These are phyloP conservation scores for Drosophila robusta DNA, from an alignment of 2,888 invertebrate genomes.

Conservation along the genomic window DNA sequence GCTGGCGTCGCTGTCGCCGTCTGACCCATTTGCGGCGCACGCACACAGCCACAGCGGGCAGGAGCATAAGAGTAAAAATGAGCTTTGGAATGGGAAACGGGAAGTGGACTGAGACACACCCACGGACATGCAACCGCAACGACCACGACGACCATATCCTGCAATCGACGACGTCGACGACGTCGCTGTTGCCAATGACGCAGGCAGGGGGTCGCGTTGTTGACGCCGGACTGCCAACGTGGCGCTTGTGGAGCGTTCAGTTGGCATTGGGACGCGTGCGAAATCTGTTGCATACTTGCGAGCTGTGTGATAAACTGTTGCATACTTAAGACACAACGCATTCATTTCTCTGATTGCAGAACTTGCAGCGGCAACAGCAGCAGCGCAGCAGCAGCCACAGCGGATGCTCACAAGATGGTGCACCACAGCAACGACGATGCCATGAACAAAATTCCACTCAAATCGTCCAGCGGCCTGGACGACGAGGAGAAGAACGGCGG, in stretches of 20 bases:
- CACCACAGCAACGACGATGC: constrained; percentile 82
- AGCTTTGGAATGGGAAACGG: neutral
- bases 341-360: constrained; percentile 21
- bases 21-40: constrained; percentile 64
- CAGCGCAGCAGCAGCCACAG: constrained; percentile 46
- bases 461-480: constrained; percentile 78
- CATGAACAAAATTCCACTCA: constrained; percentile 83
- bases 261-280: constrained; percentile 42
- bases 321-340: constrained; percentile 21
- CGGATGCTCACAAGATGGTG: constrained; percentile 83
- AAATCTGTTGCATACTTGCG: constrained; percentile 69
- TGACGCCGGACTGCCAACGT: constrained; percentile 32
- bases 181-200: constrained; percentile 40
- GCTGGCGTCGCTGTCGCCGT: constrained; percentile 21
- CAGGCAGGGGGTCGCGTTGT: constrained; percentile 30
- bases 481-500: constrained; percentile 83
- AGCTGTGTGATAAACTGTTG: constrained; percentile 45
- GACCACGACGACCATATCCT: constrained; percentile 54
- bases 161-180: constrained; percentile 57
- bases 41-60: constrained; percentile 22
- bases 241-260: constrained; percentile 42
- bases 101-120: constrained; percentile 17
- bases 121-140: constrained; percentile 40
- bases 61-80: neutral
- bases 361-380: constrained; percentile 32